A percentile compares a stretch with the other conserved stretches of the same genome.
Evolutionary conservation across 2,888 invertebrate genomes (phyloP).

Genomic region (Lamproptera curius): DNA sequence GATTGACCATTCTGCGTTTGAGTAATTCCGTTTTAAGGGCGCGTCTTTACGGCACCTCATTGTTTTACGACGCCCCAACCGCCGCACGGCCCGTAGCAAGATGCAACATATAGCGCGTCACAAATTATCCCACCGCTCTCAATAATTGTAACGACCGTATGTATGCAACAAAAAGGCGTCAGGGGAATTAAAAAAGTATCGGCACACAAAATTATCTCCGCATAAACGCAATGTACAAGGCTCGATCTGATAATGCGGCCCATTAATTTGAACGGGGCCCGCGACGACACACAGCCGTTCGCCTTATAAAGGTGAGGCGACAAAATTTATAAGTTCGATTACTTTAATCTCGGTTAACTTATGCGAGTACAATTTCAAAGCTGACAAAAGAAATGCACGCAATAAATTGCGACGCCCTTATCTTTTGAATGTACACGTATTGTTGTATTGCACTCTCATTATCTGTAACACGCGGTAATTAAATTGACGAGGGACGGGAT

Average conservation of each 20-base stretch:
- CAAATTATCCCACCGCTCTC: too few species aligned
- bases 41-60: constrained; percentile 52
- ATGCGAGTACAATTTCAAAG: constrained; percentile 78
- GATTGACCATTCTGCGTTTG: constrained; percentile 49
- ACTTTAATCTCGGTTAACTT: constrained; percentile 78
- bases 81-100: constrained; percentile 25
- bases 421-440: constrained; percentile 70
- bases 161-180: constrained; percentile 39
- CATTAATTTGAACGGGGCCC: constrained; percentile 77
- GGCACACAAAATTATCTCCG: constrained; percentile 73
- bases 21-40: constrained; percentile 48
- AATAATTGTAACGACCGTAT: too few species aligned
- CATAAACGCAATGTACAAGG: constrained; percentile 76
- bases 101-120: constrained; percentile 27
- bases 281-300: constrained; percentile 71
- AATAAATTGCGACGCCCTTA: constrained; percentile 70
- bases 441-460: constrained; percentile 61
- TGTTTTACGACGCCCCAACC: constrained; percentile 46
- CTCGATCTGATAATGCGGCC: constrained; percentile 75
- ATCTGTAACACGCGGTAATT: constrained; percentile 70
- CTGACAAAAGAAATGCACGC: constrained; percentile 79
- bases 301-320: constrained; percentile 77
- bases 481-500: constrained; percentile 66
- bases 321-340: constrained; percentile 79
- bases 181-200: constrained; percentile 59